Percentiles rank a stretch among this genome's conserved stretches.
Evolutionary conservation across 35 echinoderm and acorn worm species (phyloP).

Genomic region (Nesometra sesokonis): DNA sequence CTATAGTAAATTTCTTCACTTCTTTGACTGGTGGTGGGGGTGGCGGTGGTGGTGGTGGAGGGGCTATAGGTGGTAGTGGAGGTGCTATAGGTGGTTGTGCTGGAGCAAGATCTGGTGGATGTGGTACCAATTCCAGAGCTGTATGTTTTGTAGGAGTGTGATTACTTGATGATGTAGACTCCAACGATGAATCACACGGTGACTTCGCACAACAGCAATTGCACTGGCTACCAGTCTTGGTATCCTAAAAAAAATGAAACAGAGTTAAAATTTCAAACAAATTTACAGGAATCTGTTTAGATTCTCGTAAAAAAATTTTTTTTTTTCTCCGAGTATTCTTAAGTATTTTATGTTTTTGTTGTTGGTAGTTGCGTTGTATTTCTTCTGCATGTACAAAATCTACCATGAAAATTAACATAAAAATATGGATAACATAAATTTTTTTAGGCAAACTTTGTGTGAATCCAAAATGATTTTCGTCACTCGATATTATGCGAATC

Average conservation of each 20-base stretch:
- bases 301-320: too few species aligned
- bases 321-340: too few species aligned
- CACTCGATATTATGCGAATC: too few species aligned
- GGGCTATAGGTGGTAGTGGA: background rate
- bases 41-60: constrained; percentile 1
- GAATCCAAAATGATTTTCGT: too few species aligned
- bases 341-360: too few species aligned
- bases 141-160: background rate
- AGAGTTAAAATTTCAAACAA: too few species aligned
- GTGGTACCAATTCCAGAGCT: background rate
- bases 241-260: background rate
- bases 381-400: too few species aligned
- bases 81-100: background rate
- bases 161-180: background rate
- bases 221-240: background rate
- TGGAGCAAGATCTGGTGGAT: background rate
- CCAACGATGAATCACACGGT: background rate
- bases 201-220: background rate
- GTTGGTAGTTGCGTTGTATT: too few species aligned
- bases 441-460: too few species aligned
- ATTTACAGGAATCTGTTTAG: too few species aligned
- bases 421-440: too few species aligned
- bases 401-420: too few species aligned
- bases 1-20: background rate
- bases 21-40: background rate